These are phyloP conservation scores for Camponotus pennsylvanicus DNA, from an alignment of 1,140 invertebrate genomes.

Conservation along the genomic window DNA sequence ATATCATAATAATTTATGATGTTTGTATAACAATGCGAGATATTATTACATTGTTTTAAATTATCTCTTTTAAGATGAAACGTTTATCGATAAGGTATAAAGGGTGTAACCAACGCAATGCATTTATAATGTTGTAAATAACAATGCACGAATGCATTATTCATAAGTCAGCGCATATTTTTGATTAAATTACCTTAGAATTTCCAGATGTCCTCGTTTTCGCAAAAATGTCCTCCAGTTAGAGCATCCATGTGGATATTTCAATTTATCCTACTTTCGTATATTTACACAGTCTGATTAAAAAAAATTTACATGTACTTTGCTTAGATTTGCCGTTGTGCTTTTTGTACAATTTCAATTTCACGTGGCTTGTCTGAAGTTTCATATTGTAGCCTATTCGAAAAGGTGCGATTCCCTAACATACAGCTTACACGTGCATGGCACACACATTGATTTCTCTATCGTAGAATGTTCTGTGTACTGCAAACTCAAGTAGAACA, in stretches of 20 bases:
- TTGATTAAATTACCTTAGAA: slow-evolving; percentile 40
- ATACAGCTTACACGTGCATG: background rate
- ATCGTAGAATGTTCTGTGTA: slow-evolving; percentile 54
- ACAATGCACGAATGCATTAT: slow-evolving; percentile 40
- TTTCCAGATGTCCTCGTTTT: background rate
- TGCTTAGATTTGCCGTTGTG: background rate
- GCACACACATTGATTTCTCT: slow-evolving; percentile 58
- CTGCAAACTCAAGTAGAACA: slow-evolving; percentile 56
- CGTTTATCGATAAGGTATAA: background rate
- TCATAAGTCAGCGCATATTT: slow-evolving; percentile 25
- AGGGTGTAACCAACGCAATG: slow-evolving; percentile 23
- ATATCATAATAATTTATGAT: background rate
- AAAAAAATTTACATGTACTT: slow-evolving; percentile 35
- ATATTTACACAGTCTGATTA: slow-evolving; percentile 27
- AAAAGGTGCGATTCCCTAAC: slow-evolving; percentile 49
- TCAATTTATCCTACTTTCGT: slow-evolving; percentile 26
- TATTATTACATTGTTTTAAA: background rate
- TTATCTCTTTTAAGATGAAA: background rate
- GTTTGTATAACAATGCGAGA: background rate
- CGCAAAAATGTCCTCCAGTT: slow-evolving; percentile 13
- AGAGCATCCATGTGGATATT: slow-evolving; percentile 27
- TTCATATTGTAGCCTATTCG: background rate
- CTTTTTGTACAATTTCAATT: slow-evolving; percentile 25
- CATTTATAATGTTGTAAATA: slow-evolving; percentile 45
- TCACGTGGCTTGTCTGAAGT: background rate